Evolutionary conservation across 2,113 vertebrate species (phyloP).

Genomic region (Atherinomorus stipes): DNA sequence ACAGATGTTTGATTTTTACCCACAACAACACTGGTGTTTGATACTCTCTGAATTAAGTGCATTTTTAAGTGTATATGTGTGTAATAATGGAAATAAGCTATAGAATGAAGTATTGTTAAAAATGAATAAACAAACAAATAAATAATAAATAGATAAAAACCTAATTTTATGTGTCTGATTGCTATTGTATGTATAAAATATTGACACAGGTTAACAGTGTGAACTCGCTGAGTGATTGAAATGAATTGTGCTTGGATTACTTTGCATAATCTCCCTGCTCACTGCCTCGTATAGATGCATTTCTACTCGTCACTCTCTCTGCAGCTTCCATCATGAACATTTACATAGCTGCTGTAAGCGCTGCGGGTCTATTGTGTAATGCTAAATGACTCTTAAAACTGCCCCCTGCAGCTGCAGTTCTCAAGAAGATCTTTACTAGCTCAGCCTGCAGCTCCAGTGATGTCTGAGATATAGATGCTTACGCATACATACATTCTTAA

Average conservation of each 20-base stretch:
- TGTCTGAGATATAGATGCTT: conserved; percentile 16
- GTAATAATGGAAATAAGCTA: too few species aligned
- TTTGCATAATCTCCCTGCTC: background rate
- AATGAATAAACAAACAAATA: too few species aligned
- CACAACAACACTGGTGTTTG: too few species aligned
- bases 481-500: background rate
- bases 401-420: conserved; percentile 30
- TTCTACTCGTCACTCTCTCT: conserved; percentile 10
- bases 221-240: too few species aligned
- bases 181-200: too few species aligned
- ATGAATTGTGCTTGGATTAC: conserved; percentile 17
- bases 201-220: too few species aligned
- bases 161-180: too few species aligned
- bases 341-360: conserved; percentile 23
- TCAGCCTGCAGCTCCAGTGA: conserved; percentile 30
- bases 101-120: too few species aligned
- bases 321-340: conserved; percentile 23
- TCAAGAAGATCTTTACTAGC: conserved; percentile 32
- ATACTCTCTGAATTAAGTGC: too few species aligned
- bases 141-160: too few species aligned
- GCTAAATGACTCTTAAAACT: conserved; percentile 50
- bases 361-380: conserved; percentile 52
- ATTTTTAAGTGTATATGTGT: too few species aligned
- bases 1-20: too few species aligned
- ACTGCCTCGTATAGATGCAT: background rate